Percentiles rank a stretch among this genome's conserved stretches.
Evolutionary conservation across 2,113 vertebrate genomes (phyloP).

Genomic region (Zootoca vivipara): DNA sequence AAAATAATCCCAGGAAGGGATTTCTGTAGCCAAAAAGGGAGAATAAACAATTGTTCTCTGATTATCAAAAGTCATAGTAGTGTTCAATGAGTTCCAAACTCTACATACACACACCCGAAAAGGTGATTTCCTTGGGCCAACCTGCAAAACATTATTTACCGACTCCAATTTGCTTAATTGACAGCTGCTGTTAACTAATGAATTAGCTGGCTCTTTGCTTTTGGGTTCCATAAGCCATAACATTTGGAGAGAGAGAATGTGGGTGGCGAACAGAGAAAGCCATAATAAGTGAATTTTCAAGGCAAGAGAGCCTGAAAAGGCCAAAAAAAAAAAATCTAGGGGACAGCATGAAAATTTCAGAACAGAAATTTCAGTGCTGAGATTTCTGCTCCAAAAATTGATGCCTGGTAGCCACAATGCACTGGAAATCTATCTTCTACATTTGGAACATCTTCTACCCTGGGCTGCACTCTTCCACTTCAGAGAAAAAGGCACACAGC

Average conservation of each 20-base stretch:
- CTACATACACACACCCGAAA: background rate
- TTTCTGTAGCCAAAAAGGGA: background rate
- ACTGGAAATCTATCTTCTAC: background rate
- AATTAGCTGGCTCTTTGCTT: slow-evolving; percentile 4
- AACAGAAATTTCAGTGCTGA: background rate
- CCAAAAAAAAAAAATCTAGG: background rate
- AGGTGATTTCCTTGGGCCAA: background rate
- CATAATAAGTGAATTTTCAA: background rate
- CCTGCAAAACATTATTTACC: background rate
- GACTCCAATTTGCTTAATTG: background rate
- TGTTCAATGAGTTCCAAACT: background rate
- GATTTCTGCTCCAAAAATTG: background rate
- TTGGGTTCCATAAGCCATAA: background rate
- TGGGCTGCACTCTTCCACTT: too few species aligned
- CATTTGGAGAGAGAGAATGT: background rate
- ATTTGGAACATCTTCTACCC: background rate
- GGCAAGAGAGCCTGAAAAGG: background rate
- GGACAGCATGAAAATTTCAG: background rate
- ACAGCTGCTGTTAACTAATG: background rate
- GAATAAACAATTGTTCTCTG: background rate
- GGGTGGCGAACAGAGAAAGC: background rate
- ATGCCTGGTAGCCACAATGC: background rate
- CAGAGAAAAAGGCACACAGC: background rate
- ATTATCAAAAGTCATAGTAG: background rate
- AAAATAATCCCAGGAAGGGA: too few species aligned